Base-by-base conservation (phyloP, 2,113 vertebrate species). In the Gopherus flavomarginatus region DNA sequence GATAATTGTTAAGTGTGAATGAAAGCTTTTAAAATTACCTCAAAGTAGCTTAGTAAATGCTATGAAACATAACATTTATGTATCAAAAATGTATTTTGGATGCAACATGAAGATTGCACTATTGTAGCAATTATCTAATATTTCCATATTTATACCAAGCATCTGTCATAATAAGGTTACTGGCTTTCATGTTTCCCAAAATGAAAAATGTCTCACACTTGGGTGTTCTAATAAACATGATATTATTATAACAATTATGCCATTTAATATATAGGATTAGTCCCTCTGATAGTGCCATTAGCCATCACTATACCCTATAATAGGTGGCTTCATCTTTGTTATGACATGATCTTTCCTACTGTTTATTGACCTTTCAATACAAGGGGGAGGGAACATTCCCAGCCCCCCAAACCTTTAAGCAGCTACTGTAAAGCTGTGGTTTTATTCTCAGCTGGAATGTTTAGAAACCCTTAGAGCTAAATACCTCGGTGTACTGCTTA, bases 401-500 rank as follows among this genome's bases (percentile, higher is more conserved):
- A 98, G 97, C 98, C 98, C 97, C 98, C 98, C 97, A 98, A 98
- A 98, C 98, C 97, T 98, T 98, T 98, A 98, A 98, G 98, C 98
- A 97, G 98, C 98, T 98, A 98, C 98, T 98, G 98, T 98, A 98
- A 98, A 99, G 98, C 98, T 96, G 97, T 81, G 95, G 98, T 98
- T 98, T 99, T 98, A 97, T 98, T 98, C 98, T 98, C 98, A 98
- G 98, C 98, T 98, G 98, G 98, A 99, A 98, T 99, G 98, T 99
- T 99, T 99, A 99, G 98, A 98, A 98, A 99, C 98, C 98, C 95
- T 98, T 87, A 85, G 98, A 98, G 98, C 98, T 99, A 99, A 99
- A 98, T 99, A 98, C 98, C 98, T 98, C 35, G 53, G 98, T 99
- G 98, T 98, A 98, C 98, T 98, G 97, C 98, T 99, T 99, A 99